Evolutionary conservation across 2,113 vertebrate species (phyloP).

Genomic region (Mobula hypostoma): DNA sequence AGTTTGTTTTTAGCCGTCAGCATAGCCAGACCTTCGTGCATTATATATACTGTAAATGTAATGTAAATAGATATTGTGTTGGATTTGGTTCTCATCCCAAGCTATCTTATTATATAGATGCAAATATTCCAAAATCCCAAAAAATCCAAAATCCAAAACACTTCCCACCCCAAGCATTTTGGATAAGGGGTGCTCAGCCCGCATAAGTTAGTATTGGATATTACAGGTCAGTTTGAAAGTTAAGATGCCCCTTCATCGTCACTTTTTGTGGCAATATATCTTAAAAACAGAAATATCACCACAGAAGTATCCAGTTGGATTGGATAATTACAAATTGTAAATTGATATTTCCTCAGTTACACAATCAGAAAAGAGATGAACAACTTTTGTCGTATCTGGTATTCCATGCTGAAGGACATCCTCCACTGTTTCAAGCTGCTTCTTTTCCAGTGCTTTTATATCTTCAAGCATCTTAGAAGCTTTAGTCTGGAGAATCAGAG

Average conservation of each 20-base stretch:
- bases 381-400: conserved; percentile 54
- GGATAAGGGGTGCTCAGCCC: too few relatives aligned
- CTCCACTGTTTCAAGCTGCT: conserved; percentile 69
- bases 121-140: too few relatives aligned
- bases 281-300: background rate
- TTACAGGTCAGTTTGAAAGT: background rate
- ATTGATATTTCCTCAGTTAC: conserved; percentile 66
- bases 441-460: conserved; percentile 70
- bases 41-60: too few relatives aligned
- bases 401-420: conserved; percentile 56
- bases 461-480: conserved; percentile 60
- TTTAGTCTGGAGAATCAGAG: conserved; percentile 56
- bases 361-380: conserved; percentile 64
- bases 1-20: too few relatives aligned
- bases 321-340: conserved; percentile 52
- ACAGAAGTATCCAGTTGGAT: background rate
- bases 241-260: background rate
- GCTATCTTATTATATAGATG: too few relatives aligned
- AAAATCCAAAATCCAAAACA: too few relatives aligned
- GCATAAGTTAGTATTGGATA: background rate
- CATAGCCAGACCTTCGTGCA: too few relatives aligned
- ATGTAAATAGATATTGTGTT: too few relatives aligned
- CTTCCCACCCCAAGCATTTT: too few relatives aligned
- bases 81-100: too few relatives aligned
- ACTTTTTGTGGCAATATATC: background rate